Percentiles rank a stretch among this genome's conserved stretches.
Conservation (phyloP, 2,888 invertebrate species). For the Cephus spinipes region DNA sequence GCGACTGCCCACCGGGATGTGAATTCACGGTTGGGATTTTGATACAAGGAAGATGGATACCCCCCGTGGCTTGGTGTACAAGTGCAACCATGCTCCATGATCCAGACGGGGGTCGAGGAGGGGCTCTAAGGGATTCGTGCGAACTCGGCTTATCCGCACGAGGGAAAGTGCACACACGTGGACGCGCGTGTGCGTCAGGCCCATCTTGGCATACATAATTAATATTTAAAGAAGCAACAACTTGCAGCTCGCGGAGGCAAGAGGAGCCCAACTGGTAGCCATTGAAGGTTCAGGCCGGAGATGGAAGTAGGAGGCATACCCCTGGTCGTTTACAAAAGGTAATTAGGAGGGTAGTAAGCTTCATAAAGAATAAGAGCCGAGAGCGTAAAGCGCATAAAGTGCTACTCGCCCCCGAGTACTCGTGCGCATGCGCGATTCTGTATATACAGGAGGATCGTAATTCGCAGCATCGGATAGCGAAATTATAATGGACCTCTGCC, state of each 20-base stretch:
- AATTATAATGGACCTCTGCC: neutral
- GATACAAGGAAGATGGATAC: constrained; percentile 34
- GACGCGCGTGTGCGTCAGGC: constrained; percentile 43
- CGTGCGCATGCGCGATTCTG: neutral
- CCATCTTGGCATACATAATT: constrained; percentile 60
- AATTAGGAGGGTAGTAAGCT: constrained; percentile 24
- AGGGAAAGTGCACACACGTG: constrained; percentile 38
- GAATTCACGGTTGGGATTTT: neutral
- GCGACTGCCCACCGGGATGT: constrained; percentile 1
- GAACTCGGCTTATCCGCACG: constrained; percentile 39
- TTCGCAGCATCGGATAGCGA: neutral
- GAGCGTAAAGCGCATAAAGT: neutral
- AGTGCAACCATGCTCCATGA: constrained; percentile 28
- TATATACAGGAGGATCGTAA: neutral
- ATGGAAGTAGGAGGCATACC: neutral
- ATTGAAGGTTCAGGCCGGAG: neutral
- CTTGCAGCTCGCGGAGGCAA: neutral
- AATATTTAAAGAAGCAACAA: constrained; percentile 58
- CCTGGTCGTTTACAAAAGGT: constrained; percentile 33
- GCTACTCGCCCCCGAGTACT: neutral
- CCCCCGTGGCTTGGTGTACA: constrained; percentile 49
- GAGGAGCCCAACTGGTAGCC: neutral
- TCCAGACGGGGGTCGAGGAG: neutral
- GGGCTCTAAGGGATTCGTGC: constrained; percentile 19
- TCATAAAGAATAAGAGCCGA: neutral